Base-by-base conservation (phyloP, 2,888 invertebrate species). In the Drosophila glabriapex region DNA sequence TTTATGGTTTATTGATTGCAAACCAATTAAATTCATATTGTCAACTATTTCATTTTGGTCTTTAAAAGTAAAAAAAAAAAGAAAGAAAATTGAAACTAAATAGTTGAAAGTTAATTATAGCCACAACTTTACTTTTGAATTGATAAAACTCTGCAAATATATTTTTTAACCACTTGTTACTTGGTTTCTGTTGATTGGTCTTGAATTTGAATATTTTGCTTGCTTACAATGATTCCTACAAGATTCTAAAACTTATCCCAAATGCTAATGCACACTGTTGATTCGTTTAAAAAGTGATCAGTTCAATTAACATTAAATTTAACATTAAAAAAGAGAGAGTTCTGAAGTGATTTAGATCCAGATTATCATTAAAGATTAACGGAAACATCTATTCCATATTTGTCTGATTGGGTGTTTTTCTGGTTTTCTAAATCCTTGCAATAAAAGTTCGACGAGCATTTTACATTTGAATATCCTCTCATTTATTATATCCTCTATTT, bases 1-100 rank as follows among this genome's bases (percentile, higher is more conserved):
- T 14, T 29, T 39, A 22, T 56, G n/a, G n/a, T 31, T 58, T 43
- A 33, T 43, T 37, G 31, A 43, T 41, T 41, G 56, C 31, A 58
- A 41, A 41, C 31, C 25, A 6, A 55, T 37, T 37, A 10, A 28
- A 12, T 37, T 55, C 7, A 14, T 4, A 14, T 55, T 28, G 28
- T 9, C 54, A 54, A 37, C 37, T 12, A 10, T 35, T 54, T 1
- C 19, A 2, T 29, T 31, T 52, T 12, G 31, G 7, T 12, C 4
- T 53, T 35, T 5, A 5, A 28, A 53, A 33, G 33, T 14, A 19
- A 19, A 14, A 25, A 49, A 49, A 25, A 3, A n/a, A n/a, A n/a
- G n/a, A n/a, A n/a, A n/a, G 2, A 6, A 37, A 37, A 37, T 25
- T 46, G 4, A 25, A 46, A 16, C 1, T 1, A 0, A 22, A 43